Evolutionary conservation across 2,797 vertebrate genomes (phyloP), one percentile per base, ranked within the genome.

Genomic region (Betta splendens): DNA sequence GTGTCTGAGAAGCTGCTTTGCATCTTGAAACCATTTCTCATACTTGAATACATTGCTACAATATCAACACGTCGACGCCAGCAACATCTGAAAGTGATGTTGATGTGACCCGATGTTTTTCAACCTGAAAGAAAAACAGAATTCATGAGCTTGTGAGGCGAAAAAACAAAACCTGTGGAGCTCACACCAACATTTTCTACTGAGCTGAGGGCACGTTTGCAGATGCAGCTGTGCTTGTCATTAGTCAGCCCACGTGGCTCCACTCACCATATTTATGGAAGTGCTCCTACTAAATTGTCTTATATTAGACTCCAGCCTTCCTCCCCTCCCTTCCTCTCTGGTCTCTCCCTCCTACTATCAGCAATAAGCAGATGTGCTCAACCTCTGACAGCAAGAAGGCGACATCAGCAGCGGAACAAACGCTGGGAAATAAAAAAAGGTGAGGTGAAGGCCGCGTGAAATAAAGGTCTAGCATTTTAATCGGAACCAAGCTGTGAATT

Each of bases 181-280:
- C 60, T 39, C 59, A 65, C 39, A 32, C 68, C 69, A 60, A 76
- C 47, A 50, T 48, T 55, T 53, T 84, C 60, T 52, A 26, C 64
- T 26, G 51, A 75, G 65, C 59, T 22, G 23, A 54, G 65, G 46
- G 45, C 40, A 69, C 56, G 66, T 32, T 65, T 69, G 57, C 69
- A 74, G 61, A 69, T 73, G 58, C 75, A 81, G 74, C 76, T 83
- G 80, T 26, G 65, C 56, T 67, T 43, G 69, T 77, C 16, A 40
- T 82, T 72, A 73, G 37, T 61, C 64, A 53, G 69, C 65, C 75
- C 74, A 81, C 75, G 17, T 73, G 70, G 59, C 70, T 63, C 69
- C 74, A 83, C 77, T 76, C 67, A 61, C 61, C 63, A 35, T 79
- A 51, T 80, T 81, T 60, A 83, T 73, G 64, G 45, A 80, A 78